phyloP scores from a whole-genome alignment of 2,888 invertebrate species.

The Noctua janthe region DNA sequence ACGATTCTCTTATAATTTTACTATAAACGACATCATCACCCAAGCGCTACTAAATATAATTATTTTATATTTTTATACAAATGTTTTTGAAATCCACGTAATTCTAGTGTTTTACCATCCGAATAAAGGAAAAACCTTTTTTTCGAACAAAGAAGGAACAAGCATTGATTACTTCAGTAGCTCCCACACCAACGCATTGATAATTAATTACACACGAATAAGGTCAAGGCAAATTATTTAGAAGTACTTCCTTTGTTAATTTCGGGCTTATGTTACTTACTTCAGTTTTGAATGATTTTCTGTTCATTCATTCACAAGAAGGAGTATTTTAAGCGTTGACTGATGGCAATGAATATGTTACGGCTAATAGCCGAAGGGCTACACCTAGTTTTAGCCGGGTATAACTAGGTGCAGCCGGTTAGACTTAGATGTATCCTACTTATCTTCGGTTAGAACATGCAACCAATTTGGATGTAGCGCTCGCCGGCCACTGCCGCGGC shows the following conservation, averaged over 20 bases:
- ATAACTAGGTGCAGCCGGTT: no score
- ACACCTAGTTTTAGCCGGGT: no score
- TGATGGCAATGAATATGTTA: not conserved
- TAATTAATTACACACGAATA: slow-evolving; percentile 34
- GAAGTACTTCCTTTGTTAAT: slow-evolving; percentile 30
- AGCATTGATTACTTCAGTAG: slow-evolving; percentile 28
- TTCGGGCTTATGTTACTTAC: not conserved
- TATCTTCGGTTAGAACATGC: no score
- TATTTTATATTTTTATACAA: not conserved
- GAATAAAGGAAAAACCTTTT: not conserved
- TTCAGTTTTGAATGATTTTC: not conserved
- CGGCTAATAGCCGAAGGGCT: no score
- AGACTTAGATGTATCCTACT: no score
- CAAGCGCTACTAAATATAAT: not conserved
- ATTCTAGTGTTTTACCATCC: no score
- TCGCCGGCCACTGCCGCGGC: no score
- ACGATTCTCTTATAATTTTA: not conserved
- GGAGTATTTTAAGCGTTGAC: not conserved
- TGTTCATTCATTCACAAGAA: not conserved
- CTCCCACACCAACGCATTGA: slow-evolving; percentile 1
- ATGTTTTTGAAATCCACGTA: not conserved
- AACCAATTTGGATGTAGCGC: no score
- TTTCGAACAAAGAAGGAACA: slow-evolving; percentile 4
- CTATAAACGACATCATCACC: not conserved
- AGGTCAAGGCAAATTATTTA: slow-evolving; percentile 23